Evolutionary conservation across 2,797 vertebrate genomes (phyloP), one percentile per base, ranked within the genome.

Genomic region (Paratrypauchen microcephalus): DNA sequence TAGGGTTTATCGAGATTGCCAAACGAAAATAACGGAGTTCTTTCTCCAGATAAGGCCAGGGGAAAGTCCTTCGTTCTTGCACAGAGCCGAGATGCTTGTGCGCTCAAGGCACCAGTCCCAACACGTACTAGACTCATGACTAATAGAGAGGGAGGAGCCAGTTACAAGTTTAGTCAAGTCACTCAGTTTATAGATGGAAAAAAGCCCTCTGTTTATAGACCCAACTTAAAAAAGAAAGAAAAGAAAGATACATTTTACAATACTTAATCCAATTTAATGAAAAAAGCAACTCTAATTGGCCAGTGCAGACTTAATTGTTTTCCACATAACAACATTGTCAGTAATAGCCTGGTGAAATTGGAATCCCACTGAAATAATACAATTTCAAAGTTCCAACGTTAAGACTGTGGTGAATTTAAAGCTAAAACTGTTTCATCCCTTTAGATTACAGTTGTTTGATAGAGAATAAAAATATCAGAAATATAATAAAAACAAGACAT

Each of bases 111-210:
- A 67, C 52, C 86, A 68, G 88, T 81, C 76, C 74, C 54, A 72
- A 89, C 88, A 91, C 90, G 90, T 83, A 86, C 74, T 45, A 69
- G 68, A 52, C 77, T 55, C 76, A 75, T 72, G 89, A 89, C 56
- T 77, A 82, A 87, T 75, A 75, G 87, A 88, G 90, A n/a, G 90
- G 92, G 92, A 81, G 92, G 92, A 89, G 92, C 84, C 80, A 85
- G 64, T 0, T 26, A 66, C 81, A 45, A 77, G 84, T 80, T 78
- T 50, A 71, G 83, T 74, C 84, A 78, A 74, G 81, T 76, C 76
- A 55, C 59, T 57, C 58, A n/a, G 66, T 47, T 66, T 66, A 74
- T 19, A 52, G 70, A 63, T 74, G 73, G 75, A 80, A 74, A 74
- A 64, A 68, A 58, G 55, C 61, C 21, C 24, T 26, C 39, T 7